Evolutionary conservation across 2,113 vertebrate species (phyloP), one percentile per base, ranked within the genome.

Genomic region (Electrona antarctica): DNA sequence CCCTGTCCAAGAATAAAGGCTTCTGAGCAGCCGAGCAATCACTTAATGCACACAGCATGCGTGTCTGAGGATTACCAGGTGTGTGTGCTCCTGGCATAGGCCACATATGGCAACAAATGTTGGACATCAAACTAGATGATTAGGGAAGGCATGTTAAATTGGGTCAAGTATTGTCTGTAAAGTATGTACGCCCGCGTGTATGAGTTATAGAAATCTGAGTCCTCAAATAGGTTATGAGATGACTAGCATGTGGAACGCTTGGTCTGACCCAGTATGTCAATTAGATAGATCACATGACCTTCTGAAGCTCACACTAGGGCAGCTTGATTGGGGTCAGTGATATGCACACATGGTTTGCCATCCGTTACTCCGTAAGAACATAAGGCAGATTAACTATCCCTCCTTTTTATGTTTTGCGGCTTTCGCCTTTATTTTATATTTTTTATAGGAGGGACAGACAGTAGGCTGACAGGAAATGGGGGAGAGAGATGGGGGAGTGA

Each of bases 221-320:
- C 46, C 52, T 69, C 79, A 67, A 80, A 74, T 59, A 62, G 65
- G 52, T 28, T 58, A 63, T 45, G 66, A 73, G 58, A 61, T 61
- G 52, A 69, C 45, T 71, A 69, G 54, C 71, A 87, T 73, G 71
- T 47, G 76, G 57, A 76, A 83, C 60, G 69, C 21, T 57, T 60
- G 73, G 45, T 67, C 61, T 76, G 77, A 91, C 79, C 73, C 72
- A 76, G 62, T 47, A 5, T 65, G 7, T 47, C 85, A 77, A 87
- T 81, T 48, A 73, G 77, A 80, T 64, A 64, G 64, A 49, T 69
- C 8, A 12, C 65, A 46, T 69, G 74, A 55, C 76, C 46, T 78
- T 62, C 65, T 50, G 78, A 81, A 81, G 79, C 84, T 75, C 69
- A 67, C 55, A n/a, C 1, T 0, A 76, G 75, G 58, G 77, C 71